Base-by-base conservation (phyloP, 2,113 vertebrate genomes). In the Plecotus auritus region DNA sequence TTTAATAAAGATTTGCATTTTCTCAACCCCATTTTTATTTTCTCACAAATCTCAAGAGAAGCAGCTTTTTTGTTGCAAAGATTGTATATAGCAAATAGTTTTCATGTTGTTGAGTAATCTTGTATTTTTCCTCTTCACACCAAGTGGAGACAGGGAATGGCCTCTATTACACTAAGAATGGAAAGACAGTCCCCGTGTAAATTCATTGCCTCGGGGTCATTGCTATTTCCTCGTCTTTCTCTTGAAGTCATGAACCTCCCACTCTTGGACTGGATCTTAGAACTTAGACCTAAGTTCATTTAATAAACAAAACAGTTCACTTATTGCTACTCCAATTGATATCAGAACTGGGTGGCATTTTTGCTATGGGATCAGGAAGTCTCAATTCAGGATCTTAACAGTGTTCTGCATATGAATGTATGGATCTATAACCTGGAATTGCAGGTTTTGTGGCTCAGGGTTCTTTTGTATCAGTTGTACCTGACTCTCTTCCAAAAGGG, bases 1-100 rank as follows among this genome's bases (percentile, higher is more conserved):
- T 90, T 92, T 67, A 77, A 86, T 78, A 92, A 91, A 85, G 5
- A 40, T 37, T 96, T 92, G 9, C 64, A 37, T 91, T 91, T 82
- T 28, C 35, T 95, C 72, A 45, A 16, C 13, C 28, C 40, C 11
- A 72, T 86, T 88, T 35, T 90, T 54, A 37, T 78, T 94, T 91
- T 92, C 78, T 92, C 85, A 92, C 23, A 83, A 59, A 88, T 88
- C 74, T 70, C 59, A 66, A 91, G 13, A 88, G 40, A 78, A 89
- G 42, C 23, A 42, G 42, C 32, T 49, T 87, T 67, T 87, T 86
- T 14, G 7, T 74, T 56, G 11, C 28, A 78, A 56, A 85, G 42
- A 5, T 32, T 78, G 6, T 54, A 23, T 78, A 28, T 61, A 61
- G 49, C 51, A 47, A 91, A 49, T 49, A 78, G 26, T 69, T 85